Evolutionary conservation across 2,888 invertebrate genomes (phyloP), one percentile per base, ranked within the genome.

Genomic region (Busseola fusca): DNA sequence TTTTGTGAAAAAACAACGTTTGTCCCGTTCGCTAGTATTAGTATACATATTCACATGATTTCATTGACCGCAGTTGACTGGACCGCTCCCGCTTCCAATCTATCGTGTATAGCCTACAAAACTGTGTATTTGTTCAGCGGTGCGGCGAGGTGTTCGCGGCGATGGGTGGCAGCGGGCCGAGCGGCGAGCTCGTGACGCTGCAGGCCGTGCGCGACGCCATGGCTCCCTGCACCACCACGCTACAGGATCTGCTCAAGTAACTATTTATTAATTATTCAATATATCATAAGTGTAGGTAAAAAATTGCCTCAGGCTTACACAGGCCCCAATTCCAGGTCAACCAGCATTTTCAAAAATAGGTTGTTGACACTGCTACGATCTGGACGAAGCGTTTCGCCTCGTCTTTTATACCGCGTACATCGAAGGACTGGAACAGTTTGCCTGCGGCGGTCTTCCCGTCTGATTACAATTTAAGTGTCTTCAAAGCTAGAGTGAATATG

Each of bases 141-240:
- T 95, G 95, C 83, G 91, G 94, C 77, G 95, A 95, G 77, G 95
- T 95, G 77, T 95, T 95, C 87, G 95, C 95, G 66, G 95, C 95
- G 52, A 94, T 95, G 94, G 95, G 95, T 54, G 95, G 95, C 75
- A 86, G 87, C 68, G 88, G 89, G 10, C 63, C 88, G 9, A 82
- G 87, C 68, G 90, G 89, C 10, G 93, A 93, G 76, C 86, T 92
- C 21, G 94, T 95, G 14, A 88, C 95, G 37, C 84, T 95, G 70
- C 95, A 95, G 72, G 93, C 94, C 0, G 95, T 95, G 48, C 89
- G 95, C 6, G 95, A 95, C 84, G 95, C 95, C 2, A 91, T 95
- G 92, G 93, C 93, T 37, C 95, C 95, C 1, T 93, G 93, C 83
- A 84, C 89, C 72, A 81, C 78, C 54, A 90, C 94, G 1, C 84